Percentiles rank a stretch among this genome's conserved stretches.
These are phyloP conservation scores for Pseudomyrmex pallidus DNA, from an alignment of 1,140 invertebrate species.

Conservation along the genomic window DNA sequence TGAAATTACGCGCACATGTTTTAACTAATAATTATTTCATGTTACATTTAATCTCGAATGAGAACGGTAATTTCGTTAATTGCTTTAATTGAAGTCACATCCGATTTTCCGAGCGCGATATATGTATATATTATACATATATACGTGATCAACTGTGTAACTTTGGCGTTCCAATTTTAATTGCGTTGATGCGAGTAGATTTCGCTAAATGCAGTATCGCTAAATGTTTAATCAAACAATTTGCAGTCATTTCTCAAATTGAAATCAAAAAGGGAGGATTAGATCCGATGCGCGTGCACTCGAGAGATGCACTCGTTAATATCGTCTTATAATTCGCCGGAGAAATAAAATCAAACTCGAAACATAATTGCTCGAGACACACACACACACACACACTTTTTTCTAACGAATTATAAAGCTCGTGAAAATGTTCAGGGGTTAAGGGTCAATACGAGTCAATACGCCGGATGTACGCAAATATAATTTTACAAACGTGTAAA, in stretches of 20 bases:
- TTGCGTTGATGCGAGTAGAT: constrained; percentile 27
- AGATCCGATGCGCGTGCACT: neutral
- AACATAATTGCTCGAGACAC: too few relatives aligned
- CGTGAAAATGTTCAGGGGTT: too few relatives aligned
- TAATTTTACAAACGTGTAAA: too few relatives aligned
- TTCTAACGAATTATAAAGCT: too few relatives aligned
- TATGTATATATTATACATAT: neutral
- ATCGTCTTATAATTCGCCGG: neutral
- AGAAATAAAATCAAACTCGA: neutral
- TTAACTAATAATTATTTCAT: constrained; percentile 53
- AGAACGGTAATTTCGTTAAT: constrained; percentile 54
- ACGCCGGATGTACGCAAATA: too few relatives aligned
- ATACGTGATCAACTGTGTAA: constrained; percentile 26
- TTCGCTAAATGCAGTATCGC: constrained; percentile 41
- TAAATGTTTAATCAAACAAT: constrained; percentile 47
- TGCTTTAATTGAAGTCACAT: constrained; percentile 55
- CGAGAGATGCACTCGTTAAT: constrained; percentile 1
- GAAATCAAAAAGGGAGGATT: constrained; percentile 19
- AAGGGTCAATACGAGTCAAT: too few relatives aligned
- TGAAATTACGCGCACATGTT: constrained; percentile 21
- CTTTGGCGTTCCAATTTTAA: constrained; percentile 45
- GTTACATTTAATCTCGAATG: constrained; percentile 46
- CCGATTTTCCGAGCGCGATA: constrained; percentile 18
- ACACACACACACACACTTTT: too few relatives aligned
- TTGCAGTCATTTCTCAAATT: constrained; percentile 9